Percentiles rank a stretch among this genome's conserved stretches.
phyloP scores from a whole-genome alignment of 2,113 vertebrate genomes.

The Hyla sarda region DNA sequence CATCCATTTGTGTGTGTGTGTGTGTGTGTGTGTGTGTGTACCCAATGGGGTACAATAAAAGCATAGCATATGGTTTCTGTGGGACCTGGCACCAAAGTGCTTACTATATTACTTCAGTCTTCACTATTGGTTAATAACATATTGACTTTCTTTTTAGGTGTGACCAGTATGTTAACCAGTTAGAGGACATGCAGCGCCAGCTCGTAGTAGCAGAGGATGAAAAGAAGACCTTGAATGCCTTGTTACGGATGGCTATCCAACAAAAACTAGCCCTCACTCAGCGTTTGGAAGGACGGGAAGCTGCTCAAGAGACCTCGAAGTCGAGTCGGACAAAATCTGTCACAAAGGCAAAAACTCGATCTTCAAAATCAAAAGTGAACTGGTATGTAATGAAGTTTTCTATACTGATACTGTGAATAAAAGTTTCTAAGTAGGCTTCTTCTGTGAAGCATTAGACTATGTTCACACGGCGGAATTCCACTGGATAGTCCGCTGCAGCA shows the following conservation, averaged over 20 bases:
- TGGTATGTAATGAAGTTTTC: slow-evolving; percentile 37
- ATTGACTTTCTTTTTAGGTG: slow-evolving; percentile 45
- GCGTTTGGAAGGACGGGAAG: slow-evolving; percentile 56
- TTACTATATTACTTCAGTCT: too few relatives aligned
- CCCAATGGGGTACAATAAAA: too few relatives aligned
- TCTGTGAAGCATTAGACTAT: too few relatives aligned
- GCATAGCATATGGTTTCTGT: too few relatives aligned
- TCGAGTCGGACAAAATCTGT: slow-evolving; percentile 68
- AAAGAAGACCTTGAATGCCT: slow-evolving; percentile 65
- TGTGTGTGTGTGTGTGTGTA: too few relatives aligned
- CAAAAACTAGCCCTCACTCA: slow-evolving; percentile 65
- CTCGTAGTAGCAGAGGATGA: slow-evolving; percentile 64
- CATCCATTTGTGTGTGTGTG: too few relatives aligned
- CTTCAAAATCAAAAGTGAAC: slow-evolving; percentile 49
- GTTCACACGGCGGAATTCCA: too few relatives aligned
- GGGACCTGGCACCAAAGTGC: too few relatives aligned
- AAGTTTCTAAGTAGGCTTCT: neutral
- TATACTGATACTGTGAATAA: neutral
- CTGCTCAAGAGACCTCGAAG: slow-evolving; percentile 50
- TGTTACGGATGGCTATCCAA: slow-evolving; percentile 66
- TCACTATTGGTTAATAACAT: too few relatives aligned
- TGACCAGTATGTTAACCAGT: slow-evolving; percentile 65
- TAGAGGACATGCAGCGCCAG: slow-evolving; percentile 65
- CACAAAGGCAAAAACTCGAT: slow-evolving; percentile 61
- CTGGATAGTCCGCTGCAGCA: too few relatives aligned